A percentile compares a stretch with the other conserved stretches of the same genome.
Conservation (phyloP, 2,113 vertebrate genomes). For the Syngnathus typhle region DNA sequence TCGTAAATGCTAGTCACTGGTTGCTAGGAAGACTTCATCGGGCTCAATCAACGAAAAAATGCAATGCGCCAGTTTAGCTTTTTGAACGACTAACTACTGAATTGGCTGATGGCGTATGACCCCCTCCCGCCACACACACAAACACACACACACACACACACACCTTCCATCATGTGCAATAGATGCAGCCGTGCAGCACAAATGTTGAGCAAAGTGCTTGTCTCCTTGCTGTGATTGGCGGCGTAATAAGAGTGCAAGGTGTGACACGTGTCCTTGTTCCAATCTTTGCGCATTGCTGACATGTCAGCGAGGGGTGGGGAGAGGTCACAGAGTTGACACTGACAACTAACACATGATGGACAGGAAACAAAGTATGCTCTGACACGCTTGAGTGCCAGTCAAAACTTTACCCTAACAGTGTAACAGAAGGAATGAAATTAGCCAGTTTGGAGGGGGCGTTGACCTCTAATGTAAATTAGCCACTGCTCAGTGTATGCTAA, state of each 20-base stretch:
- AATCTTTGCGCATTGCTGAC: conserved; percentile 58
- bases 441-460: too few species aligned
- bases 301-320: conserved; percentile 57
- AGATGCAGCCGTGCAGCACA: conserved; percentile 16
- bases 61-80: too few species aligned
- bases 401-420: conserved; percentile 26
- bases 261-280: conserved; percentile 66
- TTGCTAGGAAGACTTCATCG: too few species aligned
- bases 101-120: too few species aligned
- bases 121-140: too few species aligned
- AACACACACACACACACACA: too few species aligned
- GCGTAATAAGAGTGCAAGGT: conserved; percentile 65
- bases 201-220: conserved; percentile 48
- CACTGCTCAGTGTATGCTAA: too few species aligned
- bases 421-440: conserved; percentile 12
- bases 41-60: too few species aligned
- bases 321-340: conserved; percentile 30
- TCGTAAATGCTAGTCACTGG: too few species aligned
- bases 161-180: conserved; percentile 19
- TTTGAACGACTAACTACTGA: too few species aligned
- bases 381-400: conserved; percentile 22
- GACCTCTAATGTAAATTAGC: too few species aligned
- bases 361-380: conserved; percentile 41
- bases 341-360: conserved; percentile 55
- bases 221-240: conserved; percentile 56